Evolutionary conservation across 2,888 invertebrate species (phyloP), one percentile per base, ranked within the genome.

Genomic region (Lasioglossum oenotherae): DNA sequence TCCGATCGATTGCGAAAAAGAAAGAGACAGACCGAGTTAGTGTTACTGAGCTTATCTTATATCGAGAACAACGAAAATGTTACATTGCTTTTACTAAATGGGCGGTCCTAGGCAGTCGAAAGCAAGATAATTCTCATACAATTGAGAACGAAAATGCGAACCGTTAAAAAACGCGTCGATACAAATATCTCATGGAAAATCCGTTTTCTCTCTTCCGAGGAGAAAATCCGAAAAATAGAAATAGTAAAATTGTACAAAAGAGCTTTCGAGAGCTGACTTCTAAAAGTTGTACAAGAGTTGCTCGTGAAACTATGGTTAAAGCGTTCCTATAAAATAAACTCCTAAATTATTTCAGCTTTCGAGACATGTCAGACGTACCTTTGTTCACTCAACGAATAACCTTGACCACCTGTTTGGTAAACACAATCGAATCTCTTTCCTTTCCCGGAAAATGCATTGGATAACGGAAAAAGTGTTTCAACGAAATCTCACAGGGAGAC

Each of bases 401-500:
- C 49, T 67, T 16, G 84, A 85, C 78, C 84, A 72, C 72, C 84
- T 72, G 46, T 76, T 84, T 41, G 67, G 49, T 69, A 80, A 79
- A 74, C 57, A 8, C 84, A 78, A 85, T 85, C 69, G 53, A 78
- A 78, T 78, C 44, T 49, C 35, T 72, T 38, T 72, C 60, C 16
- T 53, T 38, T 44, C n/a, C 19, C 4, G 57, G 1, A 60, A 57
- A 38, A 84, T 64, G 60, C 35, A n/a, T 41, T 23, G 60, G 3
- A 10, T n/a, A 23, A 53, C 46, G 73, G 73, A 31, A 74, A 74
- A 77, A 60, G 71, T 78, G 69, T 16, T 57, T 57, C 49, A 74
- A 76, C 67, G 78, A 74, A 87, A 78, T 73, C 78, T 81, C 84
- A 73, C 72, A 76, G 74, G 75, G 31, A 81, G 73, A 83, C 78